phyloP scores from a whole-genome alignment of 2,113 vertebrate species.

The Lepisosteus oculatus region DNA sequence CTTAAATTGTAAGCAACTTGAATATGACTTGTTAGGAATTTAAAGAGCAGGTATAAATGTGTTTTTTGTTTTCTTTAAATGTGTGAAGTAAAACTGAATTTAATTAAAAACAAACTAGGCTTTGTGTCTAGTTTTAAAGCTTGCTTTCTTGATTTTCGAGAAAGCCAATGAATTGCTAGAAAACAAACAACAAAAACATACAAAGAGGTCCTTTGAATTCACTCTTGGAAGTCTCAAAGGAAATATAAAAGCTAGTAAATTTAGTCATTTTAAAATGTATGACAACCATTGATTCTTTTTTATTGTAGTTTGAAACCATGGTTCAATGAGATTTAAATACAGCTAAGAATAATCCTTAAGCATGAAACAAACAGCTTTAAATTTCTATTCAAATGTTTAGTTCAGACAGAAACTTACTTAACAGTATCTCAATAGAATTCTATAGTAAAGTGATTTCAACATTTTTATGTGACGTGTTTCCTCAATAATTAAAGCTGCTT shows the following conservation, averaged over 20 bases:
- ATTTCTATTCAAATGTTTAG: constrained; percentile 49
- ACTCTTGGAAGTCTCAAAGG: constrained; percentile 35
- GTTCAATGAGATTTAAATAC: constrained; percentile 56
- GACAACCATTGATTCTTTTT: constrained; percentile 30
- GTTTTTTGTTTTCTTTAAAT: too few relatives aligned
- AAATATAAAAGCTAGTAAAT: constrained; percentile 41
- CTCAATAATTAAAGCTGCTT: constrained; percentile 43
- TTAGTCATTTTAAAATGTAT: constrained; percentile 16
- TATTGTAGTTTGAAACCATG: constrained; percentile 39
- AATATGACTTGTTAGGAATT: too few relatives aligned
- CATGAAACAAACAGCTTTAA: constrained; percentile 43
- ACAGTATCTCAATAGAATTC: constrained; percentile 47
- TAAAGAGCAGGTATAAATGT: too few relatives aligned
- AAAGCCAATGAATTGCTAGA: background rate
- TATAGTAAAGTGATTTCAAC: constrained; percentile 47
- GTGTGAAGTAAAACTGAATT: too few relatives aligned
- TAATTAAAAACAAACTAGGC: too few relatives aligned
- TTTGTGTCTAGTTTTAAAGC: too few relatives aligned
- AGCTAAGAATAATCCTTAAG: constrained; percentile 36
- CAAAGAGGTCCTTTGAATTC: constrained; percentile 13
- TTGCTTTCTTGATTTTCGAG: too few relatives aligned
- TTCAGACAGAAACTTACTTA: constrained; percentile 61
- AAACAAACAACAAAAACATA: constrained; percentile 15
- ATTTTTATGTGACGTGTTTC: constrained; percentile 43
- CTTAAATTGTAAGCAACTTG: too few relatives aligned